phyloP scores from a whole-genome alignment of 2,888 invertebrate species.

The Cephonodes hylas region DNA sequence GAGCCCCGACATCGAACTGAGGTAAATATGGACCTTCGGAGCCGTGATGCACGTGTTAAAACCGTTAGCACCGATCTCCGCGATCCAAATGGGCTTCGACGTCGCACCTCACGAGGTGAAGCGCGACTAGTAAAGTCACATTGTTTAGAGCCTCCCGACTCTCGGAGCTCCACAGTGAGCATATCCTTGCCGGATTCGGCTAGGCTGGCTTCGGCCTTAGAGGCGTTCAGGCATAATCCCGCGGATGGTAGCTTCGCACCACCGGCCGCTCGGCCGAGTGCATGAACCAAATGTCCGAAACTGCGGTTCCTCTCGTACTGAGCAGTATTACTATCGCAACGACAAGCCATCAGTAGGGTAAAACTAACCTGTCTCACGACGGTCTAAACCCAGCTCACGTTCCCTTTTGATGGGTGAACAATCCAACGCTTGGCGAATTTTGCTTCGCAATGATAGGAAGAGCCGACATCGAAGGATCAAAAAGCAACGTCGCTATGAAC shows the following conservation, averaged over 20 bases:
- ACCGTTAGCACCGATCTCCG: constrained; percentile 31
- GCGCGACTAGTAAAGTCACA: constrained; percentile 57
- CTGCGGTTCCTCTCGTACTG: constrained; percentile 36
- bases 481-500: constrained; percentile 85
- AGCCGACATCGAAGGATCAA: constrained; percentile 88
- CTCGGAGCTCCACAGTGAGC: constrained; percentile 39
- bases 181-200: constrained; percentile 57
- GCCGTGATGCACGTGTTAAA: constrained; percentile 42
- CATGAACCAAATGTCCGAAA: constrained; percentile 83
- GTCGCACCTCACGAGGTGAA: constrained; percentile 49
- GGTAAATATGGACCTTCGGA: constrained; percentile 36
- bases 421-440: constrained; percentile 87
- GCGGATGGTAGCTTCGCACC: constrained; percentile 82
- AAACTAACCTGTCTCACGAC: constrained; percentile 84
- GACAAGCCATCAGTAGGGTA: too few species aligned
- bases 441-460: constrained; percentile 88
- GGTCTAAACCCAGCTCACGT: constrained; percentile 85
- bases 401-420: constrained; percentile 85
- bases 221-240: constrained; percentile 77
- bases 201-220: constrained; percentile 75
- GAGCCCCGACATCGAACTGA: constrained; percentile 77
- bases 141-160: constrained; percentile 72
- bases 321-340: too few species aligned
- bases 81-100: constrained; percentile 13
- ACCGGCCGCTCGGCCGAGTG: constrained; percentile 81